Conservation (phyloP, 2,113 vertebrate genomes). For the Pomatorhinus ruficollis region DNA sequence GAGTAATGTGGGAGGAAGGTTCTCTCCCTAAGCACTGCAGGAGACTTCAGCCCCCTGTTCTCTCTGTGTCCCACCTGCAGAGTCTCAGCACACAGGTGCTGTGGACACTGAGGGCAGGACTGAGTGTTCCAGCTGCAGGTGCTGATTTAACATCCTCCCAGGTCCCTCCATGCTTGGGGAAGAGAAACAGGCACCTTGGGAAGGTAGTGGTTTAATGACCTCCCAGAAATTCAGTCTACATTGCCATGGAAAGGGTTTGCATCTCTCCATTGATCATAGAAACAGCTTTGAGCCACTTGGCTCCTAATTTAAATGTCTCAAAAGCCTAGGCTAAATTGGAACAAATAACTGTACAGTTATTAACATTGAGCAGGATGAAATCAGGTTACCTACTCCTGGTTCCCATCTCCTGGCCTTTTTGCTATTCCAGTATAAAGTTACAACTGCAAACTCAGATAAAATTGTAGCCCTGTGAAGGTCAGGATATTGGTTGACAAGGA, state of each 20-base stretch:
- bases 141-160: background rate
- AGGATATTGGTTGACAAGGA: background rate
- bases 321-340: background rate
- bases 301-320: background rate
- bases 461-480: background rate
- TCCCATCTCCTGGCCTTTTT: background rate
- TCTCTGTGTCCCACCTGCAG: background rate
- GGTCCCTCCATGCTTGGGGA: accelerated
- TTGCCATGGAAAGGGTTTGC: background rate
- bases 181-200: background rate
- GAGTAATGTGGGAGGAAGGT: background rate
- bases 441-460: background rate
- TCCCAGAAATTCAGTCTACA: background rate
- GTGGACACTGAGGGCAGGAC: background rate
- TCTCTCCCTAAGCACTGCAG: too few relatives aligned
- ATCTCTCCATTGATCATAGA: background rate
- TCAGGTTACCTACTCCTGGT: background rate
- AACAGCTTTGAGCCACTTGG: background rate
- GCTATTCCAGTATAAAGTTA: background rate
- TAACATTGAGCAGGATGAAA: background rate
- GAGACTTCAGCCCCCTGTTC: background rate
- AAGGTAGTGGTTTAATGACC: background rate
- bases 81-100: background rate
- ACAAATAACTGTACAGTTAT: background rate
- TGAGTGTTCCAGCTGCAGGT: background rate